Base-by-base conservation (phyloP, 1,140 invertebrate species). In the Aphis craccivora region DNA sequence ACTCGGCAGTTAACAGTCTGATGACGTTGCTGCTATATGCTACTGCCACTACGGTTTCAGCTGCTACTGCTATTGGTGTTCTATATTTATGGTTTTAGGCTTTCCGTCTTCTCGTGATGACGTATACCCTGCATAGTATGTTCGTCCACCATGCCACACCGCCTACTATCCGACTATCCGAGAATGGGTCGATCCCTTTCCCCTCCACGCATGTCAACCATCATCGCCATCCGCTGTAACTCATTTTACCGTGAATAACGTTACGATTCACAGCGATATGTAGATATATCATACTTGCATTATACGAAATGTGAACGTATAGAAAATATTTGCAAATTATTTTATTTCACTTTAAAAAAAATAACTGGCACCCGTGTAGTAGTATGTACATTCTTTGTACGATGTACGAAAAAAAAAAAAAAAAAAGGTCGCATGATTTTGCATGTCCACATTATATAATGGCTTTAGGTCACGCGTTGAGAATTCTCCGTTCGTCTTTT, bases 1-100 rank as follows among this genome's bases (percentile, higher is more conserved):
- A 92, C 91, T 92, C 91, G n/a, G 67, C 91, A 93, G 91, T 86
- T 86, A 86, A 93, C 76, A 83, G 89, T 89, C 88, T 89, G 60
- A 67, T 67, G 60, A 67, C 60, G 60, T n/a, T 76, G n/a, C 60
- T 60, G 48, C 45, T 55, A 51, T 35, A 89, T 89, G 84, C 84
- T 43, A 40, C 40, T 84, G 20, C 25, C 23, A 9, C 6, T 14
- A 30, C 83, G 25, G 48, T 3, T 60, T 30, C 55, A 30, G 25
- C 25, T 30, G 55, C 60, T 30, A 20, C 40, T 51, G 35, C 20
- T 51, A 51, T 14, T 55, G 23, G 67, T 86, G 51, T 86, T 93
- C 91, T 86, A 93, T 93, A 84, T 93, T 93, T 93, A 55, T 93
- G 86, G 91, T 84, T 25, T 40, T 23, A 43, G 89, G 18, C 6